These are phyloP conservation scores for Euproctis similis DNA, from an alignment of 2,888 invertebrate species.

Conservation along the genomic window DNA sequence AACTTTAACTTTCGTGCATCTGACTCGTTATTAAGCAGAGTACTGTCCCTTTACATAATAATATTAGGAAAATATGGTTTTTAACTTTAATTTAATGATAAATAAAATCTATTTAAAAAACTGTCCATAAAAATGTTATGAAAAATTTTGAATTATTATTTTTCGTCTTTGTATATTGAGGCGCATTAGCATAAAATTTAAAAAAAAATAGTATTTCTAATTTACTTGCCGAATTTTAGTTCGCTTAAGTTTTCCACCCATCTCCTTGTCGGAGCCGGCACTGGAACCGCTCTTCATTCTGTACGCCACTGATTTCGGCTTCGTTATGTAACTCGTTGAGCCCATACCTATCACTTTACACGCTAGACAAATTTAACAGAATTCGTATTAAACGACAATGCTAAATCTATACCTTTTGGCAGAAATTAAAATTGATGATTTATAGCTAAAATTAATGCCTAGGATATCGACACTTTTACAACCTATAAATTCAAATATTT, in stretches of 20 bases:
- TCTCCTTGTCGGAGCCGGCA: slow-evolving; percentile 63
- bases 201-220: slow-evolving; percentile 1
- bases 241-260: slow-evolving; percentile 59
- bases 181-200: background rate
- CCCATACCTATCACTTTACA: slow-evolving; percentile 63
- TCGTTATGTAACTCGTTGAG: slow-evolving; percentile 62
- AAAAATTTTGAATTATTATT: slow-evolving; percentile 1
- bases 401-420: slow-evolving; percentile 22
- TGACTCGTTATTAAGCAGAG: too few species aligned
- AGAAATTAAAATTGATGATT: background rate
- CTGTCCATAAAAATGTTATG: slow-evolving; percentile 2
- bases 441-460: slow-evolving; percentile 9
- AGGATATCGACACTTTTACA: slow-evolving; percentile 14
- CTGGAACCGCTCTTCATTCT: slow-evolving; percentile 63
- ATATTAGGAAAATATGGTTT: too few species aligned
- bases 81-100: too few species aligned
- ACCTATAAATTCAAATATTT: slow-evolving; percentile 32
- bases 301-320: slow-evolving; percentile 52
- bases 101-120: too few species aligned
- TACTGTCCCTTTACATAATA: too few species aligned
- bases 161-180: background rate
- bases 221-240: slow-evolving; percentile 54
- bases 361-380: slow-evolving; percentile 15
- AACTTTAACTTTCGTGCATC: too few species aligned
- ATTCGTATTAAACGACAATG: slow-evolving; percentile 26